Percentiles rank a stretch among this genome's conserved stretches.
Conservation (phyloP, 2,888 invertebrate species). For the Drosophila pseudotakahashii region DNA sequence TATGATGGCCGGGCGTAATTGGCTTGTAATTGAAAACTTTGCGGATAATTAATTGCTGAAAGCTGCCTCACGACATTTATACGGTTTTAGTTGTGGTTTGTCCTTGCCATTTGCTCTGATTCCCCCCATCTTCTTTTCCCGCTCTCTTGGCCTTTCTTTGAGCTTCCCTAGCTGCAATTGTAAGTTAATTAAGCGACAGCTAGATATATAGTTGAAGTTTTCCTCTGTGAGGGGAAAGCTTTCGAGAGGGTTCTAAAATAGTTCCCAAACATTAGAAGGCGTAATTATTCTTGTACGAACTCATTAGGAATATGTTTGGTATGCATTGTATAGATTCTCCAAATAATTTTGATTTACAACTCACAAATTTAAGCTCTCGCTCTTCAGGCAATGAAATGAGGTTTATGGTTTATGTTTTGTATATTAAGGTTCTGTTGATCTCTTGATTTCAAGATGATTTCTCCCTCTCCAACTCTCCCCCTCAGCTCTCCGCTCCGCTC, state of each 20-base stretch:
- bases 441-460: too few species aligned
- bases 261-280: not conserved
- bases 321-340: too few species aligned
- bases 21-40: constrained; percentile 78
- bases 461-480: too few species aligned
- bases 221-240: constrained; percentile 13
- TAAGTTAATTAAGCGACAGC: constrained; percentile 68
- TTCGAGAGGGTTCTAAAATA: not conserved
- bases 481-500: too few species aligned
- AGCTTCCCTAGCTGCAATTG: constrained; percentile 42
- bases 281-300: not conserved
- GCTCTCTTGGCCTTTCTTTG: constrained; percentile 2
- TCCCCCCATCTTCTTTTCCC: constrained; percentile 1
- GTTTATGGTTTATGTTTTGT: too few species aligned
- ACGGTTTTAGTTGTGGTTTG: constrained; percentile 71
- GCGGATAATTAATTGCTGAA: constrained; percentile 75
- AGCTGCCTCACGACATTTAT: constrained; percentile 75
- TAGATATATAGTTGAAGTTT: constrained; percentile 46
- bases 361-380: too few species aligned
- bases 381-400: too few species aligned
- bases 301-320: too few species aligned
- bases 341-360: too few species aligned
- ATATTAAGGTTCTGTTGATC: too few species aligned
- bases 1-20: constrained; percentile 65
- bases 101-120: constrained; percentile 37